phyloP scores from a whole-genome alignment of 2,113 vertebrate genomes.

The Hystrix brachyura region DNA sequence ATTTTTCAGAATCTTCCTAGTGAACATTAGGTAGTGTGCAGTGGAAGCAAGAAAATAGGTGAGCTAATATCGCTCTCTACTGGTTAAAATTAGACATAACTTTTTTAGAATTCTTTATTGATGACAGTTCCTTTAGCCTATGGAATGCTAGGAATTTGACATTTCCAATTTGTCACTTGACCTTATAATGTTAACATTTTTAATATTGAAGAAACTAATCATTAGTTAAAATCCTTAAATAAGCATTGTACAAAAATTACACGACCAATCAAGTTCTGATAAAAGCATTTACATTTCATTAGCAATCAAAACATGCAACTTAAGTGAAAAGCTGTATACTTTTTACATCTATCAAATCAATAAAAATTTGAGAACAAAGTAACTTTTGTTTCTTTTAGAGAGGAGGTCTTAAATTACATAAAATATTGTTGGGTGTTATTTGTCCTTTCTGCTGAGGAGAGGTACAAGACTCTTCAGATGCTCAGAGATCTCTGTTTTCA shows the following conservation, averaged over 20 bases:
- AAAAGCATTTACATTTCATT: not conserved
- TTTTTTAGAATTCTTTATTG: not conserved
- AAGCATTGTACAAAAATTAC: not conserved
- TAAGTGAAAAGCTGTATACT: not conserved
- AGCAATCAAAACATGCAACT: constrained; percentile 26
- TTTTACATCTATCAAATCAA: not conserved
- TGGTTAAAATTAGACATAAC: constrained; percentile 53
- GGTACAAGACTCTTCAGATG: not conserved
- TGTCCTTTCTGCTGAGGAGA: not conserved
- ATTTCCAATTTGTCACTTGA: not conserved
- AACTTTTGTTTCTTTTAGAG: not conserved
- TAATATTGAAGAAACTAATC: not conserved
- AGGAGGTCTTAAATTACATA: not conserved
- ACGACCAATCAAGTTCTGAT: not conserved
- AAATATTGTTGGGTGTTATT: not conserved
- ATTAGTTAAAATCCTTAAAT: not conserved
- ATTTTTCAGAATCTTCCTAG: not conserved
- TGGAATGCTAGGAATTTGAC: not conserved
- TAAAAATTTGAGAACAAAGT: not conserved
- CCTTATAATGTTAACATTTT: not conserved
- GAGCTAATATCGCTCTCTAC: constrained; percentile 77
- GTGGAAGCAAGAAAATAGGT: not conserved
- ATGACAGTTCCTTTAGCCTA: not conserved
- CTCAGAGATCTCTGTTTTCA: not conserved
- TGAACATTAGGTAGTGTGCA: not conserved